These are phyloP conservation scores for Actinia tenebrosa DNA, from an alignment of 64 coral and sea anemone species.

Conservation along the genomic window DNA sequence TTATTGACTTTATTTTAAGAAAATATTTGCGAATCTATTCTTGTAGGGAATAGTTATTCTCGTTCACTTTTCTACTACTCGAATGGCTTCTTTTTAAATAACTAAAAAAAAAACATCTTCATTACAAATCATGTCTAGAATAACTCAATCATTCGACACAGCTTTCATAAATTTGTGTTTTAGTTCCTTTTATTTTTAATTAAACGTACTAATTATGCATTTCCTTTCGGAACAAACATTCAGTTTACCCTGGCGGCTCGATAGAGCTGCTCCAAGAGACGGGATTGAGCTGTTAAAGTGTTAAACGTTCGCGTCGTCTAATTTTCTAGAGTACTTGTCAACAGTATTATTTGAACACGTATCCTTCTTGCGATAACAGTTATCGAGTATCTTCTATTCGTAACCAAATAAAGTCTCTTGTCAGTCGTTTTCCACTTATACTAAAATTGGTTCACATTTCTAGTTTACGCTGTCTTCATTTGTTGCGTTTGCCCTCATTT, in stretches of 20 bases:
- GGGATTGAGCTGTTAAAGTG: neutral
- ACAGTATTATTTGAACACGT: neutral
- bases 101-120: neutral
- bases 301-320: conserved; percentile 1
- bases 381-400: neutral
- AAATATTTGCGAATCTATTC: no score
- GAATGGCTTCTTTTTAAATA: neutral
- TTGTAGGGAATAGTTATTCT: neutral
- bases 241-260: neutral
- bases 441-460: neutral
- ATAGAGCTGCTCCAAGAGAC: neutral
- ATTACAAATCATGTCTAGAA: neutral
- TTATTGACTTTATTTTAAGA: no score
- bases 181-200: conserved; percentile 7
- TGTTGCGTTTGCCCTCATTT: neutral
- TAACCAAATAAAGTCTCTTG: neutral
- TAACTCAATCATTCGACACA: neutral
- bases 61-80: neutral
- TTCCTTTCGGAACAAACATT: conserved; percentile 12
- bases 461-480: neutral
- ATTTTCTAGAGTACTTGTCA: conserved; percentile 15
- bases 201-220: neutral
- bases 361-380: conserved; percentile 1
- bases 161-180: neutral
- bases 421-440: neutral